Evolutionary conservation across 2,113 vertebrate genomes (phyloP).

Genomic region (Sapajus apella): DNA sequence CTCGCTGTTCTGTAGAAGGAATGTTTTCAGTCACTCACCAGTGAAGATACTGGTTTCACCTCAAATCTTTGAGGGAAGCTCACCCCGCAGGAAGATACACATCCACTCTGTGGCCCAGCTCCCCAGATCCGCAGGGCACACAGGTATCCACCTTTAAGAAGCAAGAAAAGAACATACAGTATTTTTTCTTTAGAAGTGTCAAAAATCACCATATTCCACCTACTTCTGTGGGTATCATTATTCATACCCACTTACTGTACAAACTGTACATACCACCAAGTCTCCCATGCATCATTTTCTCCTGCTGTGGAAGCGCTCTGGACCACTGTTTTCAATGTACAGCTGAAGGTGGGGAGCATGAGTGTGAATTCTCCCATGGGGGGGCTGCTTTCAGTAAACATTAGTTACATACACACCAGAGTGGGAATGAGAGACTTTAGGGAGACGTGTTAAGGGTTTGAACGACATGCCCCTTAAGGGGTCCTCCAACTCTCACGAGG

Average conservation of each 20-base stretch:
- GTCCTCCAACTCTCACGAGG: background rate
- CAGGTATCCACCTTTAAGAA: background rate
- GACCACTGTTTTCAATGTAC: no score
- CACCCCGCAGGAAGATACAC: background rate
- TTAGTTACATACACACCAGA: background rate
- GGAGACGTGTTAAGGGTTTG: background rate
- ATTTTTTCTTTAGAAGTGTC: background rate
- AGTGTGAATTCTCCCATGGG: background rate
- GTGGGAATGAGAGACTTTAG: background rate
- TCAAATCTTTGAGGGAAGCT: background rate
- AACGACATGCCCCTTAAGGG: background rate
- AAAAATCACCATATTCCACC: rapidly evolving
- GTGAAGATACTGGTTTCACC: background rate
- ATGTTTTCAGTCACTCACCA: background rate
- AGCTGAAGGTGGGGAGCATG: background rate
- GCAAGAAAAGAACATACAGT: background rate
- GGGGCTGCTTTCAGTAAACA: background rate
- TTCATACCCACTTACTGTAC: background rate
- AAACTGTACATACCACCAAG: rapidly evolving
- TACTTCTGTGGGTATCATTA: background rate
- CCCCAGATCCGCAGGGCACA: background rate
- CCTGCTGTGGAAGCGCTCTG: background rate
- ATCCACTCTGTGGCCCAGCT: rapidly evolving
- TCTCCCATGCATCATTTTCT: no score
- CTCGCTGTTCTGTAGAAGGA: background rate